phyloP scores from a whole-genome alignment of 2,888 invertebrate species.

The Thymelicus lineola region DNA sequence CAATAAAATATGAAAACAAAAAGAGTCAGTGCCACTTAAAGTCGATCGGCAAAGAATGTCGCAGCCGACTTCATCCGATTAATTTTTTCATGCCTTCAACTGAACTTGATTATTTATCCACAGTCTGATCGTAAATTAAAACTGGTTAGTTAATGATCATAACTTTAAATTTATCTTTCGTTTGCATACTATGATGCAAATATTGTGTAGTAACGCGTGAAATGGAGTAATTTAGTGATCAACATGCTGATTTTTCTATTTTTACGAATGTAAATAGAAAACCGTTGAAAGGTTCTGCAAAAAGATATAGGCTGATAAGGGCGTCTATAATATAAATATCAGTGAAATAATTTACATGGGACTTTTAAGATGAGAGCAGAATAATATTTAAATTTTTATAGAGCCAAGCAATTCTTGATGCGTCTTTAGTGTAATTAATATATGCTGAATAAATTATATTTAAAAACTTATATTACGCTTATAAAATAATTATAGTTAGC shows the following conservation, averaged over 20 bases:
- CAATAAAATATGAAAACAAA: constrained; percentile 48
- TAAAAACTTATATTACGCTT: too few species aligned
- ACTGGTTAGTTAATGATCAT: constrained; percentile 78
- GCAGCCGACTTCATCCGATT: constrained; percentile 55
- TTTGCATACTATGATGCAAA: constrained; percentile 55
- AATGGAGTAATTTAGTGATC: constrained; percentile 56
- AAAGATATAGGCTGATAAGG: background rate
- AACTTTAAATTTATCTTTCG: constrained; percentile 72
- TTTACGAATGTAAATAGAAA: constrained; percentile 37
- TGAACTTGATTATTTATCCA: constrained; percentile 67
- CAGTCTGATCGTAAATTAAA: constrained; percentile 72
- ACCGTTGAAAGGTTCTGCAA: constrained; percentile 7
- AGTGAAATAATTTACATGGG: background rate
- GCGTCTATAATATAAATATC: background rate
- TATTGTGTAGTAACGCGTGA: constrained; percentile 50
- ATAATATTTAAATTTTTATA: background rate
- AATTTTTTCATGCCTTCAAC: constrained; percentile 62
- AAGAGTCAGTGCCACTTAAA: constrained; percentile 49
- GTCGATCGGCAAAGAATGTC: constrained; percentile 55
- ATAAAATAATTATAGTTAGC: too few species aligned
- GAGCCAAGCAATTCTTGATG: too few species aligned
- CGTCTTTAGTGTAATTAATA: too few species aligned
- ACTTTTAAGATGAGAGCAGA: background rate
- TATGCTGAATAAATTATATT: too few species aligned
- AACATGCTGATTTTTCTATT: constrained; percentile 49